Conservation (phyloP, 2,113 vertebrate species). For the Dipodomys merriami region DNA sequence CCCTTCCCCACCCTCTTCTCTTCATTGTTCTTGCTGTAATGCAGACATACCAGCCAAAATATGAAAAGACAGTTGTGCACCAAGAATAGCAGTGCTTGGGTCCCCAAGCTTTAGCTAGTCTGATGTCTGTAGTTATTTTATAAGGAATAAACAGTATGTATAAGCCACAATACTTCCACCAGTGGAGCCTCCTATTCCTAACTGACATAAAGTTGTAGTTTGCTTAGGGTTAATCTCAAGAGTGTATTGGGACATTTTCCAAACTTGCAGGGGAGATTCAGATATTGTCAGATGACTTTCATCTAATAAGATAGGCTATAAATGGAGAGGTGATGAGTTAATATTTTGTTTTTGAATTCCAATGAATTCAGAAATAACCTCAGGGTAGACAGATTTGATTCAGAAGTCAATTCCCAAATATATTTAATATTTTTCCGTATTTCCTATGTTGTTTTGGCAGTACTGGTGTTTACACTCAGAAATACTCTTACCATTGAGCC, state of each 20-base stretch:
- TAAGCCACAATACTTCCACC: background rate
- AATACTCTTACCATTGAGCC: too few species aligned
- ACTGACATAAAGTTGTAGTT: background rate
- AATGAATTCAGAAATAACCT: background rate
- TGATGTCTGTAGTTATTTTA: background rate
- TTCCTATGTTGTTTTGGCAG: background rate
- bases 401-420: background rate
- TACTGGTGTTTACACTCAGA: background rate
- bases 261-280: background rate
- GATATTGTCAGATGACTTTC: background rate
- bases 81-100: background rate
- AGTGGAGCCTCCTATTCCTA: background rate
- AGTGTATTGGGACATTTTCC: background rate
- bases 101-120: background rate
- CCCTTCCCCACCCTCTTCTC: background rate
- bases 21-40: background rate
- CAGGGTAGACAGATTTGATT: background rate
- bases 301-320: background rate
- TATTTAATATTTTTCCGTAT: background rate
- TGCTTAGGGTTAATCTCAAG: background rate
- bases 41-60: background rate
- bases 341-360: background rate
- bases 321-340: background rate
- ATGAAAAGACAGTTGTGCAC: background rate
- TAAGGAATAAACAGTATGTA: background rate